These are phyloP conservation scores for Dioctria linearis DNA, from an alignment of 2,888 invertebrate genomes.

Conservation along the genomic window DNA sequence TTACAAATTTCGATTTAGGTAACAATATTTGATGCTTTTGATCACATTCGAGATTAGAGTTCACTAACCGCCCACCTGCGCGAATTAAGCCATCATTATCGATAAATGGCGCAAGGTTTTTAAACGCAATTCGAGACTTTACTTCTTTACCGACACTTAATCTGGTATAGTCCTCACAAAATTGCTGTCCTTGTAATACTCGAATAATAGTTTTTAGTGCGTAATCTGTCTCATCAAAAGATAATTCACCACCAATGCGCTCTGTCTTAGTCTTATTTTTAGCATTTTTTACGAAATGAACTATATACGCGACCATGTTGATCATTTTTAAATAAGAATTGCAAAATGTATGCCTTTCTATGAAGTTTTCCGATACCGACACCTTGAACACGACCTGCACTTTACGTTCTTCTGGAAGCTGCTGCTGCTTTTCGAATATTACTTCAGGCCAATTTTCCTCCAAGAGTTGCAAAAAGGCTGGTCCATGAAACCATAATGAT, in stretches of 20 bases:
- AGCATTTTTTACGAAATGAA: not conserved
- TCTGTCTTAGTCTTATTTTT: not conserved
- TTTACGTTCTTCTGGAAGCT: no score
- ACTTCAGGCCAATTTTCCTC: no score
- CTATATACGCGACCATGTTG: not conserved
- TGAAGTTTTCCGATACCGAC: no score
- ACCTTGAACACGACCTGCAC: no score
- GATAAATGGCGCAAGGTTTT: not conserved
- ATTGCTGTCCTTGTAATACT: not conserved
- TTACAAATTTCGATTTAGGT: conserved; percentile 56
- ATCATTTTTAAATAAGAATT: no score
- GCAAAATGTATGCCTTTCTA: no score
- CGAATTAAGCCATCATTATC: not conserved
- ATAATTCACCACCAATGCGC: not conserved
- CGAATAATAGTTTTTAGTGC: not conserved
- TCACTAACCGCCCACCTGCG: not conserved
- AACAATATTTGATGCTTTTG: conserved; percentile 55
- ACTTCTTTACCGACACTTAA: not conserved
- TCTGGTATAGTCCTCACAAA: not conserved
- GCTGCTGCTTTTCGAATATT: no score
- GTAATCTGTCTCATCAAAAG: not conserved
- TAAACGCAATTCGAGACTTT: not conserved
- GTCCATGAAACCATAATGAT: no score
- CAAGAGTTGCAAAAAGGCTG: no score
- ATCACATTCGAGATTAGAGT: conserved; percentile 24